These are phyloP conservation scores for Rhinogobius similis DNA, from an alignment of 2,113 vertebrate species.

Conservation along the genomic window DNA sequence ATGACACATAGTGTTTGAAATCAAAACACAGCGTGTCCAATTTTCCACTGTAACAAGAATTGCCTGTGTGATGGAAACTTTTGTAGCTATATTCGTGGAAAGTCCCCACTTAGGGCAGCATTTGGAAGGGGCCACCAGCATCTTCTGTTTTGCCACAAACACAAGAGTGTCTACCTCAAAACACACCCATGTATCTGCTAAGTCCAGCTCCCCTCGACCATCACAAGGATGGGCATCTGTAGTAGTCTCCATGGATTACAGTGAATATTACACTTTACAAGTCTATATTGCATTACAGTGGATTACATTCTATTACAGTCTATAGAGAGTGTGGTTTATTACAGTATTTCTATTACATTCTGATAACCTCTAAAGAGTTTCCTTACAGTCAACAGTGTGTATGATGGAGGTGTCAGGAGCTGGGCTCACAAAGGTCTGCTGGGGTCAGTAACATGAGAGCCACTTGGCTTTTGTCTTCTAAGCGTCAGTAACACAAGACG, in stretches of 20 bases:
- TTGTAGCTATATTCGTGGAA: slow-evolving; percentile 67
- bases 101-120: slow-evolving; percentile 41
- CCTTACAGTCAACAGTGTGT: slow-evolving; percentile 19
- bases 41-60: slow-evolving; percentile 69
- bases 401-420: slow-evolving; percentile 22
- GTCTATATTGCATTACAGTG: neutral
- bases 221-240: slow-evolving; percentile 23
- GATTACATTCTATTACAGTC: neutral
- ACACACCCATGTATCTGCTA: slow-evolving; percentile 25
- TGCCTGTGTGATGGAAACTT: slow-evolving; percentile 53
- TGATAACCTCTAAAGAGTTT: neutral
- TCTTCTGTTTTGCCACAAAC: slow-evolving; percentile 60
- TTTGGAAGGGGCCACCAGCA: slow-evolving; percentile 19
- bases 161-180: slow-evolving; percentile 42
- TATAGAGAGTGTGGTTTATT: neutral
- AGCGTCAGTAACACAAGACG: slow-evolving; percentile 67
- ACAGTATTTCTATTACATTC: neutral
- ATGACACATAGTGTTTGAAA: slow-evolving; percentile 72
- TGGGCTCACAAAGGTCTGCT: slow-evolving; percentile 42
- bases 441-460: slow-evolving; percentile 75
- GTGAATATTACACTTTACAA: neutral
- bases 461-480: slow-evolving; percentile 52
- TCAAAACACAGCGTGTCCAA: slow-evolving; percentile 67
- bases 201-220: neutral
- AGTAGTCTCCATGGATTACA: slow-evolving; percentile 10